Base-by-base conservation (phyloP, 2,113 vertebrate species). In the Cyanoramphus novaezelandiae region DNA sequence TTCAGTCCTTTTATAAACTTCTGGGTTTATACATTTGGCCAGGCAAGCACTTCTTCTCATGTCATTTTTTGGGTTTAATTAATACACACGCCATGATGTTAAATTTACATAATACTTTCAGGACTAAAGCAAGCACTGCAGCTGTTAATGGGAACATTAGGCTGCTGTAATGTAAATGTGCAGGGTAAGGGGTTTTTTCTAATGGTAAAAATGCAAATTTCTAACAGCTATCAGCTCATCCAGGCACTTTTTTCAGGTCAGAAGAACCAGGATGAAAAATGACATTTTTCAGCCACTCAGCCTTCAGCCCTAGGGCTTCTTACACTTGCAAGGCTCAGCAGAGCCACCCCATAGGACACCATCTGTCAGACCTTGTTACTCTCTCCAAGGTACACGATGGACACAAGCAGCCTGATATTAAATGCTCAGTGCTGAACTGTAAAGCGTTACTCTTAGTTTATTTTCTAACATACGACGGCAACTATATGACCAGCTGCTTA, bases 71-170 rank as follows among this genome's bases (percentile, higher is more conserved):
- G 55, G 15, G 37, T 95, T 88, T 91, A 88, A 96, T 81, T 86
- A 81, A 86, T 39, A 81, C n/a, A 67, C 1, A 15, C 50, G 28
- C 31, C 46, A 70, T 7, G 31, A 33, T 86, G 53, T n/a, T 74
- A 77, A 29, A 70, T 88, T 82, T 74, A 91, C 9, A 3, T 63
- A 88, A 55, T 55, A 50, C 24, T 69, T 80, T 46, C 60, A 89
- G 57, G 57, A 76, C 50, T 68, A 83, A 57, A 80, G 67, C 7
- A 77, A 91, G 50, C 29, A 69, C 50, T 23, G 19, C 59, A 82
- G 84, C 63, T 94, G 49, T 43, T 80, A 93, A 70, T 43, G 37
- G 91, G 68, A 91, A 82, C 71, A 77, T 70, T 90, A 93, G 72
- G 67, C 71, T 92, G 41, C 86, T 10, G 9, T 49, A 68, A 92